Percentiles rank a stretch among this genome's conserved stretches.
Evolutionary conservation across 2,797 vertebrate genomes (phyloP).

Genomic region (Anguilla pacifica): DNA sequence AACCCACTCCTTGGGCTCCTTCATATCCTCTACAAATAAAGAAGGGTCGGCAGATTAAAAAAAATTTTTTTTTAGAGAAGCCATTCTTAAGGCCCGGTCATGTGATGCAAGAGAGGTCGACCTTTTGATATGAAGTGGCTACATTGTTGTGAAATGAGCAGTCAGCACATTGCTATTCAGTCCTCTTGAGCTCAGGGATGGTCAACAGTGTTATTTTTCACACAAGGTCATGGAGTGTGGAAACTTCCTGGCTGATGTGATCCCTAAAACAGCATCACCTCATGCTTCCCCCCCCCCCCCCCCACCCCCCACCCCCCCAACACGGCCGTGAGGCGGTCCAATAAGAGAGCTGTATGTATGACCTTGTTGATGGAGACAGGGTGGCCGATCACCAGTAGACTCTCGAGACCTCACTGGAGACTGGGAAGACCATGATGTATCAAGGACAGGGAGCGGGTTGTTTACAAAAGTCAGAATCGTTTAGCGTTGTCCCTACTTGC

Average conservation of each 20-base stretch:
- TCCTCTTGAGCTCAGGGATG: slow-evolving; percentile 30
- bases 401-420: neutral
- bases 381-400: neutral
- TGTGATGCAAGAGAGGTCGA: slow-evolving; percentile 9
- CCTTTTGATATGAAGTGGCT: slow-evolving; percentile 35
- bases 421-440: neutral
- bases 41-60: neutral
- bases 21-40: neutral
- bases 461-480: neutral
- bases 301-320: no score
- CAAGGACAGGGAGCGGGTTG: neutral
- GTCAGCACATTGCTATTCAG: slow-evolving; percentile 37
- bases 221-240: slow-evolving; percentile 44
- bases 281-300: neutral
- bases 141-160: slow-evolving; percentile 41
- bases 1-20: no score
- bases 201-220: slow-evolving; percentile 45
- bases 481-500: slow-evolving; percentile 12
- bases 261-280: neutral
- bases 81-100: neutral
- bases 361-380: neutral
- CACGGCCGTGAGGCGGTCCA: neutral
- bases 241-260: neutral
- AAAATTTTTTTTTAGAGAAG: neutral
- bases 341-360: neutral